Conservation (phyloP, 1,140 invertebrate genomes). For the Aphidius ervi region DNA sequence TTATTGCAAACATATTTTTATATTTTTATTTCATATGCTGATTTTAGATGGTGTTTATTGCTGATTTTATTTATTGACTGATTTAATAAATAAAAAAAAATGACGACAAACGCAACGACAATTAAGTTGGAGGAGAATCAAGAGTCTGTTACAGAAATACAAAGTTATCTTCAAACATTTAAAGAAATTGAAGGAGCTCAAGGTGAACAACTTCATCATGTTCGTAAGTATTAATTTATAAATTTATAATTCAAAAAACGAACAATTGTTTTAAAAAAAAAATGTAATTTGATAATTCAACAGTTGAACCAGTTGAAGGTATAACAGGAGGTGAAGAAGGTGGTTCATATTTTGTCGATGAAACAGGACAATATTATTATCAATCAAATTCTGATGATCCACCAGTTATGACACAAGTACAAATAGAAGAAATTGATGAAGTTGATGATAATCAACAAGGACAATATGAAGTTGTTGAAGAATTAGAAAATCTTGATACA, state of each 20-base stretch:
- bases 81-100: slow-evolving; percentile 23
- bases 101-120: slow-evolving; percentile 45
- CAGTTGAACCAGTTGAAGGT: slow-evolving; percentile 54
- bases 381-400: slow-evolving; percentile 61
- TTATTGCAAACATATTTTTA: too few species aligned
- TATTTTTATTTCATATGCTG: too few species aligned
- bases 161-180: slow-evolving; percentile 78
- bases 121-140: slow-evolving; percentile 50
- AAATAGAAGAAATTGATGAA: slow-evolving; percentile 53
- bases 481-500: slow-evolving; percentile 50
- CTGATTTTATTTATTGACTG: slow-evolving; percentile 21
- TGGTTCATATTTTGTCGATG: slow-evolving; percentile 73
- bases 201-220: slow-evolving; percentile 54
- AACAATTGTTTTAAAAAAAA: too few species aligned
- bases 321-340: slow-evolving; percentile 59
- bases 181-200: slow-evolving; percentile 71
- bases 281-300: slow-evolving; percentile 10
- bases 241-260: slow-evolving; percentile 14
- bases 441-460: slow-evolving; percentile 48
- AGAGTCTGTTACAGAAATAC: slow-evolving; percentile 68
- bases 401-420: slow-evolving; percentile 61
- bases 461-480: slow-evolving; percentile 51
- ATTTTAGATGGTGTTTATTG: too few species aligned
- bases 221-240: slow-evolving; percentile 43
- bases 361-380: slow-evolving; percentile 74